Conservation (phyloP, 2,113 vertebrate species). For the Pycnonotus jocosus region DNA sequence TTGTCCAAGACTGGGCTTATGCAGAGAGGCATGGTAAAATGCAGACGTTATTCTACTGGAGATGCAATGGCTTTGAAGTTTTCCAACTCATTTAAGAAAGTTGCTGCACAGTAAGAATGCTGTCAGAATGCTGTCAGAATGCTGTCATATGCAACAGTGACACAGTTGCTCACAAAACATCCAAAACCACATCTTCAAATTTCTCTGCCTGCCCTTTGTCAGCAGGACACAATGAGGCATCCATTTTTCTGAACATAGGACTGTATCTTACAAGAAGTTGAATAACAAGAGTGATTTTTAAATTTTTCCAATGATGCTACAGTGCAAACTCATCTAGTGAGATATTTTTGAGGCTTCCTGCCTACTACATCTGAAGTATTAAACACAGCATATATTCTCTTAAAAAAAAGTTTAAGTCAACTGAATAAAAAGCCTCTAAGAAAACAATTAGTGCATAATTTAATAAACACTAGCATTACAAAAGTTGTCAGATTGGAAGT, state of each 20-base stretch:
- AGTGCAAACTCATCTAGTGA: not conserved
- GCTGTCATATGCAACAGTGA: not conserved
- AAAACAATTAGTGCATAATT: not conserved
- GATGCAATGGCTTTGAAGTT: not conserved
- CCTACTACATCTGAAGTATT: not conserved
- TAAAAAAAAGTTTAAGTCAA: not conserved
- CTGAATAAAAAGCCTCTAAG: not conserved
- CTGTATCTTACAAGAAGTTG: not conserved
- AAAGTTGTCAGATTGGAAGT: not conserved
- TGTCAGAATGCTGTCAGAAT: not conserved
- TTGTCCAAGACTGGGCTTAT: not conserved
- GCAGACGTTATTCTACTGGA: not conserved
- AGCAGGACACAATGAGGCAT: not conserved
- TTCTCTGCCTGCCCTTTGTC: not conserved
- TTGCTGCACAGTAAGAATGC: not conserved
- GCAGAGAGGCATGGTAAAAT: not conserved
- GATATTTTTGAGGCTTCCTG: not conserved
- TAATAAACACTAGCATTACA: not conserved
- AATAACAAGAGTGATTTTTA: not conserved
- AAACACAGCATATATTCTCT: not conserved
- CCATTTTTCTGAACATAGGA: not conserved
- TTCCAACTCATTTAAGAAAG: not conserved
- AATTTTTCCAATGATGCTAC: not conserved
- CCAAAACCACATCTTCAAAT: not conserved
- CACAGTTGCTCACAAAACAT: not conserved